A percentile compares a stretch with the other conserved stretches of the same genome.
Evolutionary conservation across 2,113 vertebrate species (phyloP).

Genomic region (Coracopsis vasa): DNA sequence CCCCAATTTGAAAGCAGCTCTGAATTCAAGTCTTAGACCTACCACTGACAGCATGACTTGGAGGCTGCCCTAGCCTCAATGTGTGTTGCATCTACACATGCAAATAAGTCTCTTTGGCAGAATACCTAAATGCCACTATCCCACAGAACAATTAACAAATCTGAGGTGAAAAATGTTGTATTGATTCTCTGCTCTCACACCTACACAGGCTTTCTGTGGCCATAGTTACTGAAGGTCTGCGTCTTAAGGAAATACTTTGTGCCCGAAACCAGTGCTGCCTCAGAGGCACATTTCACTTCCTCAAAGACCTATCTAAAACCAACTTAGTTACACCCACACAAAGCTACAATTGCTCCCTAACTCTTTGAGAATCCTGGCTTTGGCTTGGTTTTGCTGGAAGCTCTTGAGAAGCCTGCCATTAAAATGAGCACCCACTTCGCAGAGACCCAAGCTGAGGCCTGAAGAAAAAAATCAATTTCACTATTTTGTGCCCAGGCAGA

Average conservation of each 20-base stretch:
- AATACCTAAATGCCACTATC: not conserved
- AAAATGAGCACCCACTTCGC: not conserved
- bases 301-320: not conserved
- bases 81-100: not conserved
- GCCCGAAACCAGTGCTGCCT: not conserved
- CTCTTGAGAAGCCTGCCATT: not conserved
- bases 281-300: constrained; percentile 23
- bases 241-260: not conserved
- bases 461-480: not conserved
- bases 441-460: not conserved
- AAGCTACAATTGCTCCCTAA: not conserved
- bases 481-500: not conserved
- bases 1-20: not conserved
- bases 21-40: not conserved
- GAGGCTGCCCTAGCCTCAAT: not conserved
- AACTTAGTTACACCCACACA: not conserved
- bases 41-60: not conserved
- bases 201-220: constrained; percentile 6
- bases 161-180: not conserved
- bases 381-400: not conserved
- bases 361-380: not conserved
- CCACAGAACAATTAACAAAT: not conserved
- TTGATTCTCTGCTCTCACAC: not conserved
- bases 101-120: not conserved
- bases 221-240: not conserved